Conservation (phyloP, 1,140 invertebrate genomes). For the Platyscapa corneri region DNA sequence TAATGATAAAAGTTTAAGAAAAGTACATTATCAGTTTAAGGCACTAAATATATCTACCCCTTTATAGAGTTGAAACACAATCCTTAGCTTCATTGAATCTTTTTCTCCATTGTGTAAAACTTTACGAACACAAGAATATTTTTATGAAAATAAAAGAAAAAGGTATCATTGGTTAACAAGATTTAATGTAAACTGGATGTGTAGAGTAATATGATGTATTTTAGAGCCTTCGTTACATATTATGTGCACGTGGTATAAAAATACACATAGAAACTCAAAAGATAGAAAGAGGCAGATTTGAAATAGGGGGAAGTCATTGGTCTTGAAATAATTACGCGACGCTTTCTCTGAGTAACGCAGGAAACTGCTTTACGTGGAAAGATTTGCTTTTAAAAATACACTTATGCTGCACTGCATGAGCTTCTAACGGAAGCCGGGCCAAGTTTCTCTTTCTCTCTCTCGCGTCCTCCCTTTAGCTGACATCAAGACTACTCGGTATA, state of each 20-base stretch:
- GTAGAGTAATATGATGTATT: neutral
- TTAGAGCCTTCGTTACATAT: neutral
- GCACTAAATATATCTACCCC: too few relatives aligned
- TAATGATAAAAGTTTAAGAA: too few relatives aligned
- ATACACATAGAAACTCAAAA: neutral
- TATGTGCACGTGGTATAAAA: neutral
- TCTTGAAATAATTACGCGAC: constrained; percentile 58
- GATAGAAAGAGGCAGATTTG: neutral
- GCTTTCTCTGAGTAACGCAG: constrained; percentile 6
- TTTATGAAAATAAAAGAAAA: too few relatives aligned
- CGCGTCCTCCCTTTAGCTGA: neutral
- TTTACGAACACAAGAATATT: too few relatives aligned
- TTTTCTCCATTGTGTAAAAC: too few relatives aligned
- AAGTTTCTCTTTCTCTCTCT: constrained; percentile 41
- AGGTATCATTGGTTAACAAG: neutral
- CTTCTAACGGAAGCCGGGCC: constrained; percentile 55
- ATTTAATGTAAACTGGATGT: neutral
- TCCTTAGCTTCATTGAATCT: too few relatives aligned
- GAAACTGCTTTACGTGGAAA: constrained; percentile 55
- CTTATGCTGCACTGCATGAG: constrained; percentile 46
- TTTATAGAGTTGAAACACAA: too few relatives aligned
- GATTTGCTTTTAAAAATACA: constrained; percentile 65
- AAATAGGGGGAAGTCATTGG: constrained; percentile 22
- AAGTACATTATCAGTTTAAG: too few relatives aligned
- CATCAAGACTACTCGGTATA: neutral